phyloP scores from a whole-genome alignment of 2,113 vertebrate species.

The Eudyptes chrysolophus region DNA sequence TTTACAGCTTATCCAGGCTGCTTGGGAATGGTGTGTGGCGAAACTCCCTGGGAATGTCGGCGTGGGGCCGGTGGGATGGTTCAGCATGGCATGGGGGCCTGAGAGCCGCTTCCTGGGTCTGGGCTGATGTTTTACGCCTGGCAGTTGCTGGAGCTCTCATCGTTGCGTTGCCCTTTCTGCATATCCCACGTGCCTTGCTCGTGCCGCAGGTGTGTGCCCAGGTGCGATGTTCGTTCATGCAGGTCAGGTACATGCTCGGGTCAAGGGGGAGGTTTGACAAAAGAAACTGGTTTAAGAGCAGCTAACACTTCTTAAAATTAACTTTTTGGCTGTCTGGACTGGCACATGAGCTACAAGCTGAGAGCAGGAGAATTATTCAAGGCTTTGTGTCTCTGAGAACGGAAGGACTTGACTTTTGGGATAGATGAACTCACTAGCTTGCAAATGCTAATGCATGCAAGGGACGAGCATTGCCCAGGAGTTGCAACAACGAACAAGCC shows the following conservation, averaged over 20 bases:
- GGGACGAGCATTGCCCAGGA: neutral
- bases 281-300: neutral
- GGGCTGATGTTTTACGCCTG: neutral
- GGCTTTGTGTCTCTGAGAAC: neutral
- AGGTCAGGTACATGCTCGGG: neutral
- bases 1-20: neutral
- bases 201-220: fast-evolving
- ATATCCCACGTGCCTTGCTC: fast-evolving
- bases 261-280: neutral
- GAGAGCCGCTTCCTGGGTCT: neutral
- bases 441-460: neutral
- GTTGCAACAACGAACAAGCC: neutral
- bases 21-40: neutral
- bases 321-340: neutral
- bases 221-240: fast-evolving
- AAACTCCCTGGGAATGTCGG: neutral
- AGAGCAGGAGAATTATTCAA: neutral
- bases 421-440: neutral
- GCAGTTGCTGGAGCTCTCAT: neutral
- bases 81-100: neutral
- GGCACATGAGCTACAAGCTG: neutral
- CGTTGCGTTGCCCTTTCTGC: neutral
- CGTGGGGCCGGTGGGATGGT: neutral
- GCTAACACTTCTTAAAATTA: neutral
- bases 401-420: neutral